Percentiles rank a stretch among this genome's conserved stretches.
Conservation (phyloP, 2,888 invertebrate species). For the Busseola fusca region DNA sequence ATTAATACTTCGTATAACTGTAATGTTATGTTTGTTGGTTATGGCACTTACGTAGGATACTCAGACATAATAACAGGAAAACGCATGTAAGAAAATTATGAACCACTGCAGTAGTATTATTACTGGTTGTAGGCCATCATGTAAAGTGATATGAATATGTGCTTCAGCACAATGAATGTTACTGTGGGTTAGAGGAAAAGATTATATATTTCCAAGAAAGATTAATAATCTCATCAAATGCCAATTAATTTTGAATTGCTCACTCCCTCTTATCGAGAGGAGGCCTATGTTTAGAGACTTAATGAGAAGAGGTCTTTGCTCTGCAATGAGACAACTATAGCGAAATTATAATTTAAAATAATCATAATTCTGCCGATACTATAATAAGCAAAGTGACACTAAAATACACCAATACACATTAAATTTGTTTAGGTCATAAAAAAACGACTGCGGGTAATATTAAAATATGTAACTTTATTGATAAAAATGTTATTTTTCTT, state of each 20-base stretch:
- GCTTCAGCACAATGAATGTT: not conserved
- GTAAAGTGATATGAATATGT: slow-evolving; percentile 5
- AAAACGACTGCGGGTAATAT: not conserved
- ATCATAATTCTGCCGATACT: not conserved
- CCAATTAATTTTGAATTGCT: not conserved
- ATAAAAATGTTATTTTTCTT: too few relatives aligned
- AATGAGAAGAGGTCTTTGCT: not conserved
- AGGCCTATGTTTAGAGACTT: not conserved
- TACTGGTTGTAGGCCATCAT: not conserved
- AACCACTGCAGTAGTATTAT: slow-evolving; percentile 8
- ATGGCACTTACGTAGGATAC: slow-evolving; percentile 28
- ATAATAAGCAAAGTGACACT: not conserved
- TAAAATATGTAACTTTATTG: too few relatives aligned
- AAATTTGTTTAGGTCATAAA: not conserved
- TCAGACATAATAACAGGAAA: slow-evolving; percentile 30
- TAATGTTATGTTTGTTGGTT: too few relatives aligned
- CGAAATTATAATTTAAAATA: not conserved
- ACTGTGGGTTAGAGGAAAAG: not conserved
- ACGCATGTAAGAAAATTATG: slow-evolving; percentile 35
- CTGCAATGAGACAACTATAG: not conserved
- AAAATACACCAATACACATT: not conserved
- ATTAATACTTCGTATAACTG: slow-evolving; percentile 6
- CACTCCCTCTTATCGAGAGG: too few relatives aligned
- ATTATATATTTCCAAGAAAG: not conserved
- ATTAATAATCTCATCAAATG: not conserved